Base-by-base conservation (phyloP, 2,888 invertebrate genomes). In the Morinoia aosen region DNA sequence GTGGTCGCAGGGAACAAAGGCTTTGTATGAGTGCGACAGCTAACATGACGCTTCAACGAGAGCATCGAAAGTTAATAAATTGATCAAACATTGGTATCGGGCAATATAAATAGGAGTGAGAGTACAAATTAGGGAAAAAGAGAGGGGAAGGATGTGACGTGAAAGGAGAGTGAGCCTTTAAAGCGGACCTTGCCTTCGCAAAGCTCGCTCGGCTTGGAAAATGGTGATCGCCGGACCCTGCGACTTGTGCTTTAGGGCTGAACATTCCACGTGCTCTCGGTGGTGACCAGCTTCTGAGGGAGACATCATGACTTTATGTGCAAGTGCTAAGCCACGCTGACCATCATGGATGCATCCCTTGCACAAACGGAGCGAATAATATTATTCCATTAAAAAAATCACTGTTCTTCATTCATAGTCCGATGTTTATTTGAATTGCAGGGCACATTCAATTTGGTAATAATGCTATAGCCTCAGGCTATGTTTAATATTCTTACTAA, bases 81-180 rank as follows among this genome's bases (percentile, higher is more conserved):
- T 76, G 76, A 76, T 76, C 25, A 33, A 76, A 10, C 76, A 76
- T 76, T 76, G 76, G 19, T 33, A 76, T 76, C 76, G 7, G 33
- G 25, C 33, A 10, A 25, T 8, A 76, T 10, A 76, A 16, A 76
- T 76, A 76, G 33, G 25, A 39, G 90, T 40, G 90, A 90, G 90
- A 48, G 48, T 14, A 90, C 90, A 90, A 48, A 94, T 56, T 48
- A 56, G 58, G 33, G 94, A 94, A 56, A 94, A 19, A 56, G 94
- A 94, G 94, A 94, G 94, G 94, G 94, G 94, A 58, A 58, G 58
- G 57, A 94, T 48, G 94, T 48, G 94, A 39, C n/a, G 57, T 39
- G 40, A 94, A 56, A 94, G 58, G 58, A 94, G 94, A 58, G 57
- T 57, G 57, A 94, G 94, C 57, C 94, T 90, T 90, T 90, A 90